Evolutionary conservation across 1,140 invertebrate genomes (phyloP).

Genomic region (Marisa cornuarietis): DNA sequence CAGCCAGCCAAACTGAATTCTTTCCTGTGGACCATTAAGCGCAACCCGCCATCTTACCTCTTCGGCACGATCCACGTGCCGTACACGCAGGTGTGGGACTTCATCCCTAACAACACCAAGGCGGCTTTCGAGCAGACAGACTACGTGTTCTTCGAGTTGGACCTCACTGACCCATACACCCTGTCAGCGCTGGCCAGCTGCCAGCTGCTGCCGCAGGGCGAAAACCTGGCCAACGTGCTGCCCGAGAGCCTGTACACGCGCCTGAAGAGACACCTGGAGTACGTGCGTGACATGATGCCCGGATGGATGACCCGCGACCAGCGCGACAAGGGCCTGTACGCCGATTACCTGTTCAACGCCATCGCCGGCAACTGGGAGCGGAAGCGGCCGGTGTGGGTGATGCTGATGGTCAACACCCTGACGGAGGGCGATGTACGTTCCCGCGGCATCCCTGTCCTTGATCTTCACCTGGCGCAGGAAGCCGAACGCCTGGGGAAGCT

Average conservation of each 20-base stretch:
- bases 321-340: constrained; percentile 67
- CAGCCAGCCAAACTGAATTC: constrained; percentile 58
- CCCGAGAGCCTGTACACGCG: constrained; percentile 67
- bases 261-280: constrained; percentile 69
- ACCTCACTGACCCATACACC: constrained; percentile 69
- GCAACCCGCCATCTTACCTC: constrained; percentile 70
- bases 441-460: constrained; percentile 70
- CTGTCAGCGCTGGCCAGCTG: constrained; percentile 68
- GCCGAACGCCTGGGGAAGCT: constrained; percentile 68
- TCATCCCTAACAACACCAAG: constrained; percentile 70
- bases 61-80: constrained; percentile 74
- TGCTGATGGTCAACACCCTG: constrained; percentile 71
- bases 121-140: constrained; percentile 68
- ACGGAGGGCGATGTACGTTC: constrained; percentile 70
- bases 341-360: constrained; percentile 69
- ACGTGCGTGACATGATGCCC: constrained; percentile 65
- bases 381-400: constrained; percentile 71
- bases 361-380: constrained; percentile 71
- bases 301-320: constrained; percentile 69
- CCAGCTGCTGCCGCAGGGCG: constrained; percentile 68
- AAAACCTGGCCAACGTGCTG: constrained; percentile 67
- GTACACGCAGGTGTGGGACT: constrained; percentile 71
- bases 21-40: constrained; percentile 66
- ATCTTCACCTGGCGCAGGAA: constrained; percentile 70
- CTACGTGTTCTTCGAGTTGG: constrained; percentile 71